Evolutionary conservation across 92 coral and sea anemone genomes (phyloP).

Genomic region (Porites cylindrica): DNA sequence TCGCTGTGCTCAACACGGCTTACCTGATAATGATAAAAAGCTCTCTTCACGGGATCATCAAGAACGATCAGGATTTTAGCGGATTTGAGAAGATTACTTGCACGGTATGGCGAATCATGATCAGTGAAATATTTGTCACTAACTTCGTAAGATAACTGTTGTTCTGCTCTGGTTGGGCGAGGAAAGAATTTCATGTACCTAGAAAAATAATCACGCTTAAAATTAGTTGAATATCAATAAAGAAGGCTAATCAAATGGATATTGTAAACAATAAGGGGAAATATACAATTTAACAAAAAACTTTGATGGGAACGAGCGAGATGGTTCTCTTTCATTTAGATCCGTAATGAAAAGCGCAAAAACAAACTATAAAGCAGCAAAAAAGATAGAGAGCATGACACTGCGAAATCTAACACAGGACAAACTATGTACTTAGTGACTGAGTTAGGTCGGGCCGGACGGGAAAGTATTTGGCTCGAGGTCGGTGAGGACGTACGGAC

Average conservation of each 20-base stretch:
- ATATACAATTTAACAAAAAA: too few relatives aligned
- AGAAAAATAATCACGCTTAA: background rate
- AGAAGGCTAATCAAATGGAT: too few relatives aligned
- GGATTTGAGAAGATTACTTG: slow-evolving; percentile 88
- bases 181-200: slow-evolving; percentile 92
- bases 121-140: slow-evolving; percentile 91
- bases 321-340: background rate
- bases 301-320: too few relatives aligned
- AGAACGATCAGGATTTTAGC: slow-evolving; percentile 91
- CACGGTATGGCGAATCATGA: slow-evolving; percentile 83
- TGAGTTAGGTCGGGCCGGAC: too few relatives aligned
- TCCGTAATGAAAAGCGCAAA: background rate
- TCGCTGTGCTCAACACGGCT: background rate
- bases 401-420: too few relatives aligned
- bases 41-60: slow-evolving; percentile 91
- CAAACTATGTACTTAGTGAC: too few relatives aligned
- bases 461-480: too few relatives aligned
- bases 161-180: slow-evolving; percentile 75
- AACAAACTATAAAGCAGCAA: background rate
- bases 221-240: too few relatives aligned
- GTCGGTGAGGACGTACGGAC: too few relatives aligned
- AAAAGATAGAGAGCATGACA: too few relatives aligned
- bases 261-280: too few relatives aligned
- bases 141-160: slow-evolving; percentile 87
- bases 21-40: slow-evolving; percentile 87